A percentile compares a stretch with the other conserved stretches of the same genome.
phyloP scores from a whole-genome alignment of 1,140 invertebrate genomes.

The Leptopilina boulardi region DNA sequence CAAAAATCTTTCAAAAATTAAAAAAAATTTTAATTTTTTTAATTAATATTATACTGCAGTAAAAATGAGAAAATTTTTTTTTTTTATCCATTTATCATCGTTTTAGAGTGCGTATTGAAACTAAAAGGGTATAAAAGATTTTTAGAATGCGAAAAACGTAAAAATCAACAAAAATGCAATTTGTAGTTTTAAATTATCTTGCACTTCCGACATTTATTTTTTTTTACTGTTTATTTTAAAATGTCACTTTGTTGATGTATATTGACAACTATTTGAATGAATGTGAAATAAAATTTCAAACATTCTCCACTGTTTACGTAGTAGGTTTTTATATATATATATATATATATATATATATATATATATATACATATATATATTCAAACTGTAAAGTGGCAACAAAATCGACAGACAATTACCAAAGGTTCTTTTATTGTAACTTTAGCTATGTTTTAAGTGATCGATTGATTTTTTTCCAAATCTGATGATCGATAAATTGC shows the following conservation, averaged over 20 bases:
- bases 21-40: too few species aligned
- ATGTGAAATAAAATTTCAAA: constrained; percentile 3
- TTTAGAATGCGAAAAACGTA: background rate
- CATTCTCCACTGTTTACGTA: background rate
- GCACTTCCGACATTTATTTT: background rate
- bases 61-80: too few species aligned
- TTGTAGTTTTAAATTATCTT: background rate
- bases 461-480: too few species aligned
- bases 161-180: constrained; percentile 7
- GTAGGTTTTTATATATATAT: background rate
- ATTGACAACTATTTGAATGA: background rate
- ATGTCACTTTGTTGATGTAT: background rate
- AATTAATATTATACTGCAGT: too few species aligned
- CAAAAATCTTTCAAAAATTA: too few species aligned
- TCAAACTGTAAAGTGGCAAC: background rate
- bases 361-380: too few species aligned
- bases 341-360: too few species aligned
- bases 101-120: too few species aligned
- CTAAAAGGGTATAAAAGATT: background rate
- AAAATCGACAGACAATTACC: background rate
- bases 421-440: too few species aligned
- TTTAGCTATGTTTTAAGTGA: too few species aligned
- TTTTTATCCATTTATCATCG: too few species aligned
- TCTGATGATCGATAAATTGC: too few species aligned
- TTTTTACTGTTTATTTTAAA: constrained; percentile 6